Conservation (phyloP, 2,888 invertebrate genomes). For the Pseudococcus viburni region DNA sequence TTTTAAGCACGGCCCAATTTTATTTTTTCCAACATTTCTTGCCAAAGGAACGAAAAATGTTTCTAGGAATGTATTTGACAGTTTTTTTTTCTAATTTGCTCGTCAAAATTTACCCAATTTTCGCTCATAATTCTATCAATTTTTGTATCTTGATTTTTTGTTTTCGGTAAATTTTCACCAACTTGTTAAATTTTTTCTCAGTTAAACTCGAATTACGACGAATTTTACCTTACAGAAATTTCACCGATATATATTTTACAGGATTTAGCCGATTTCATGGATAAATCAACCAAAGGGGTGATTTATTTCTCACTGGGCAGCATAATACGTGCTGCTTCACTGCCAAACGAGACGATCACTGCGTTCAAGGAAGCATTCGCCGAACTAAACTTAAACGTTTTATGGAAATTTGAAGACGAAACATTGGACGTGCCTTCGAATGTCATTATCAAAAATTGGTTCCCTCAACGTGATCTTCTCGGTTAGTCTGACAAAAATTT, state of each 20-base stretch:
- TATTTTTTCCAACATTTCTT: too few species aligned
- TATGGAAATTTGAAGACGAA: constrained; percentile 67
- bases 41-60: too few species aligned
- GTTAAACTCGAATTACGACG: too few species aligned
- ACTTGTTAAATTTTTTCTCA: too few species aligned
- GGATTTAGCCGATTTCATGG: constrained; percentile 66
- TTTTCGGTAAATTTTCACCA: too few species aligned
- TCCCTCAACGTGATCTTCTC: constrained; percentile 67
- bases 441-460: constrained; percentile 66
- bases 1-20: too few species aligned
- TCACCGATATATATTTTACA: background rate
- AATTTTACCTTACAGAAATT: too few species aligned
- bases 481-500: constrained; percentile 37
- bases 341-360: constrained; percentile 63
- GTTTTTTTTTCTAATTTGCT: too few species aligned
- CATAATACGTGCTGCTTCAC: constrained; percentile 63
- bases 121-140: too few species aligned
- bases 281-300: constrained; percentile 66
- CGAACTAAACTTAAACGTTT: constrained; percentile 65
- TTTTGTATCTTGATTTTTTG: too few species aligned
- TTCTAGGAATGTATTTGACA: too few species aligned
- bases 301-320: constrained; percentile 67
- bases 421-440: constrained; percentile 58
- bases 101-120: too few species aligned
- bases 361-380: constrained; percentile 66